A percentile compares a stretch with the other conserved stretches of the same genome.
Evolutionary conservation across 1,140 invertebrate genomes (phyloP).

Genomic region (Nautilus pompilius): DNA sequence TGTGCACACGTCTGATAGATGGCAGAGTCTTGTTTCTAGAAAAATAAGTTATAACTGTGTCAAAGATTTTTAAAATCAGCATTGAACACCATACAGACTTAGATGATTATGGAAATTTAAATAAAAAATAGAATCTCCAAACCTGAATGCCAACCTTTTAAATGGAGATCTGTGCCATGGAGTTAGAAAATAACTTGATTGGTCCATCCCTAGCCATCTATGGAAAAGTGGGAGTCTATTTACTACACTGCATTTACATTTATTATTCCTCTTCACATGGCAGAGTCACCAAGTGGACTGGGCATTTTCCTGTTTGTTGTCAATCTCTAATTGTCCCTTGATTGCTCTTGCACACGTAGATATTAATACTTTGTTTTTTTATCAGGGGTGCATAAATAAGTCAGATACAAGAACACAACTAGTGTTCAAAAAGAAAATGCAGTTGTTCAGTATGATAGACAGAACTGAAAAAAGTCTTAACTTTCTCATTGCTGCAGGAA

Average conservation of each 20-base stretch:
- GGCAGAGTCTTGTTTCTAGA: not conserved
- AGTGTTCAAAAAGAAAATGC: not conserved
- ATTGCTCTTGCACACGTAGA: not conserved
- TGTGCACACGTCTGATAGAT: not conserved
- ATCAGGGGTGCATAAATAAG: not conserved
- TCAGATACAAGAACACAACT: not conserved
- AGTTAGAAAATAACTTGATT: too few relatives aligned
- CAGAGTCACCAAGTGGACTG: too few relatives aligned
- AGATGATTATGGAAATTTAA: not conserved
- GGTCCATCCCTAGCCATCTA: too few relatives aligned
- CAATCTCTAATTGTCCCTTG: too few relatives aligned
- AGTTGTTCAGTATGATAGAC: not conserved
- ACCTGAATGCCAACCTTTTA: too few relatives aligned
- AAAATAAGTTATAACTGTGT: too few relatives aligned
- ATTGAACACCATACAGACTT: not conserved
- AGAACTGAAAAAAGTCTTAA: not conserved
- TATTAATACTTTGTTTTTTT: not conserved
- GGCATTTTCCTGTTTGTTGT: too few relatives aligned
- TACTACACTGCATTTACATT: too few relatives aligned
- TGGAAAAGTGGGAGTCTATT: too few relatives aligned
- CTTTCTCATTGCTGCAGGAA: slow-evolving; percentile 19
- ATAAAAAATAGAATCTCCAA: not conserved
- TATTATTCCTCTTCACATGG: too few relatives aligned
- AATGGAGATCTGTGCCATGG: too few relatives aligned
- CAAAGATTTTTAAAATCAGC: not conserved